Evolutionary conservation across 2,797 vertebrate species (phyloP), one percentile per base, ranked within the genome.

Genomic region (Melopsittacus undulatus): DNA sequence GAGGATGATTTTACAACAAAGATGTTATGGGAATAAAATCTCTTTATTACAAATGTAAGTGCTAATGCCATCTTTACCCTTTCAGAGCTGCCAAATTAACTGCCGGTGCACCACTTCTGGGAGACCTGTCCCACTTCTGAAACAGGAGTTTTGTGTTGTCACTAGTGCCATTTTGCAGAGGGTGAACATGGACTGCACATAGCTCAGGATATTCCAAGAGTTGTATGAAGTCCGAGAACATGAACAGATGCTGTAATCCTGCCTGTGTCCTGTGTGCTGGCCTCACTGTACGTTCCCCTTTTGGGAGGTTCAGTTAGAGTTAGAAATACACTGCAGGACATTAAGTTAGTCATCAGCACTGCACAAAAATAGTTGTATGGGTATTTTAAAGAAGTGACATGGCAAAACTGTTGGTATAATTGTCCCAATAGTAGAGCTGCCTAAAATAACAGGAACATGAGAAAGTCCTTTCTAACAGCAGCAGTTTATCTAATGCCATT

Each of bases 341-440:
- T 78, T 14, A 36, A 81, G 48, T 69, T 67, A 59, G 64, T 61
- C 64, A 62, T 69, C 52, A 40, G 86, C 48, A 32, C 49, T 36
- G 59, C 62, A 59, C 86, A 51, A 30, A 83, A 87, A 89, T 67
- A 96, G 72, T 14, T 49, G 61, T 82, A 54, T n/a, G 72, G 38
- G 23, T 89, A 72, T 94, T 96, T 91, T 82, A 80, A 72, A 95
- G 48, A 82, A 77, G 68, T 96, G 91, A 83, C 93, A 74, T 0
- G 20, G 69, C 94, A 95, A 89, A 96, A 80, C 21, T 40, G 17
- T 26, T 49, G 62, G 42, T 80, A 27, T 80, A 63, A 64, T 9
- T 89, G 29, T 72, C 43, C 57, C 51, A 80, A 30, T 56, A 49
- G 68, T 81, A 63, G 45, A 77, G 49, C 72, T 90, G 48, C 89